phyloP scores from a whole-genome alignment of 2,888 invertebrate species.

The Drosophila sordidapex region DNA sequence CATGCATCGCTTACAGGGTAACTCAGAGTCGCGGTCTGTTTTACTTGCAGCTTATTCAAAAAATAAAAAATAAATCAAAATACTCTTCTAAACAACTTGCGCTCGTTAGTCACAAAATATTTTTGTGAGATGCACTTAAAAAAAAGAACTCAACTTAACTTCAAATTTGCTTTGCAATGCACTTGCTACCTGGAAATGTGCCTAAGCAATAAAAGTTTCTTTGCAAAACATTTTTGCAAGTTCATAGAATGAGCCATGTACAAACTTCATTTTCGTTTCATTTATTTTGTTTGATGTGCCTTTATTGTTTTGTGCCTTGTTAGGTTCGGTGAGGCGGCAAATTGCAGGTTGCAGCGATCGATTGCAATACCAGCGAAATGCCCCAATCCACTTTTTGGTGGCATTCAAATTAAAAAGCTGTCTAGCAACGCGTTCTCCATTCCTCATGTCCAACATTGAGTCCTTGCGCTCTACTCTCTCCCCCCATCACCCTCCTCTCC shows the following conservation, averaged over 20 bases:
- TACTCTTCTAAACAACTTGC: not conserved
- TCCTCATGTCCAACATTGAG: slow-evolving; percentile 64
- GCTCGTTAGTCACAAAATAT: not conserved
- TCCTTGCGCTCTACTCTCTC: not conserved
- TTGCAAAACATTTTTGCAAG: not conserved
- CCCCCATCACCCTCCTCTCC: not conserved
- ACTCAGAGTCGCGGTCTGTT: not conserved
- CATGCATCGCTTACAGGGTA: not conserved
- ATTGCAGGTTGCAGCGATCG: slow-evolving; percentile 78
- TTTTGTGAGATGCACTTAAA: not conserved
- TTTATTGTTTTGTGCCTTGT: slow-evolving; percentile 11
- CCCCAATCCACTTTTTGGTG: slow-evolving; percentile 30
- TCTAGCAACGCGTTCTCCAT: slow-evolving; percentile 73
- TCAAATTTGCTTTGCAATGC: not conserved
- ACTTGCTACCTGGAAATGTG: not conserved
- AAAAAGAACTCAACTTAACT: not conserved
- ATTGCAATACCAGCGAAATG: slow-evolving; percentile 49
- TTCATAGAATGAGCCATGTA: slow-evolving; percentile 2
- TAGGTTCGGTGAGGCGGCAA: slow-evolving; percentile 63
- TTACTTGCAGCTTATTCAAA: not conserved
- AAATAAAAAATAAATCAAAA: not conserved
- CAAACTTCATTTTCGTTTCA: slow-evolving; percentile 20
- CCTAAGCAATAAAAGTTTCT: not conserved
- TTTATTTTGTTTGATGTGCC: slow-evolving; percentile 22
- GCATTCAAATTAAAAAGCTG: slow-evolving; percentile 80